Evolutionary conservation across 2,888 invertebrate species (phyloP), one percentile per base, ranked within the genome.

Genomic region (Hirtodrosophila alboralis): DNA sequence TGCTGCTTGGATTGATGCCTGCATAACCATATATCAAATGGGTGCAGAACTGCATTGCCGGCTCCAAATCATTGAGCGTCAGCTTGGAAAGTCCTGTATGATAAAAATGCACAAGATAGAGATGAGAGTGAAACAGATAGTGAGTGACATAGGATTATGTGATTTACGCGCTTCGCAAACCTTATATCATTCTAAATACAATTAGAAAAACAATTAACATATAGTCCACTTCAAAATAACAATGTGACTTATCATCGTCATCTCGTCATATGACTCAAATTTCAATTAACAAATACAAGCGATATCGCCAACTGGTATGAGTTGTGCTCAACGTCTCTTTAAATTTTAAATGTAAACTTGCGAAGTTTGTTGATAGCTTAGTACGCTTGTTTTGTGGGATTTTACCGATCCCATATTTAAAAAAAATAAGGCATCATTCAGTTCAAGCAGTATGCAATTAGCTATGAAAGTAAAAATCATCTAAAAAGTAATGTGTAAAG

Each of bases 61-160:
- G 94, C 70, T 94, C 94, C 85, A 96, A 84, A 87, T 96, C 96
- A 33, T 91, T 89, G 0, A 95, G 90, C 85, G 94, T 93, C 90
- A 96, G 94, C 86, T 95, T 95, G 38, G 95, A 95, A 89, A 95
- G 94, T 80, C 95, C 96, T 96, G n/a, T n/a, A n/a, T n/a, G n/a
- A n/a, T n/a, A n/a, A n/a, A n/a, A n/a, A n/a, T n/a, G n/a, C n/a
- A n/a, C n/a, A n/a, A n/a, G n/a, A n/a, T n/a, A n/a, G n/a, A n/a
- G n/a, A n/a, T n/a, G n/a, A n/a, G n/a, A 81, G 9, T 10, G 2
- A 1, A 41, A 37, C 6, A 14, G 14, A 21, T 26, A 36, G 44
- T 23, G 8, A 34, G 54, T 66, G 58, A 49, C 57, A 23, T 43
- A 60, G 65, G 43, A 58, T 51, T 16, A n/a, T n/a, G n/a, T n/a